Conservation (phyloP, 1,140 invertebrate genomes). For the Bombus waltoni region DNA sequence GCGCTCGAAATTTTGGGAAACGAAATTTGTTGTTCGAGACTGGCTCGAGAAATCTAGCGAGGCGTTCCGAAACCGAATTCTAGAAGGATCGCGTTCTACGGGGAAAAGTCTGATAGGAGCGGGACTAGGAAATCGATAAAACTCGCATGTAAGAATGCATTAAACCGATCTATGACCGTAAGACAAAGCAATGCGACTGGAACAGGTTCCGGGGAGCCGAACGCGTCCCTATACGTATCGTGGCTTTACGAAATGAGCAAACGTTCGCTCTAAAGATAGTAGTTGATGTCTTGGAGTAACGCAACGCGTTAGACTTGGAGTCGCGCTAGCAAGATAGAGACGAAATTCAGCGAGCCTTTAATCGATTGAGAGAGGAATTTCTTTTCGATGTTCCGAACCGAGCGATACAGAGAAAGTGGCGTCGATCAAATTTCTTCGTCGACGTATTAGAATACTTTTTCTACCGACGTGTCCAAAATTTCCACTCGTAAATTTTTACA, state of each 20-base stretch:
- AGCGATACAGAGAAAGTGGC: too few relatives aligned
- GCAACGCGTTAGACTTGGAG: slow-evolving; percentile 51
- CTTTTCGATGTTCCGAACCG: too few relatives aligned
- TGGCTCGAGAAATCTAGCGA: not conserved
- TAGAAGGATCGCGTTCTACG: slow-evolving; percentile 34
- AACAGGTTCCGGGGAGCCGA: slow-evolving; percentile 61
- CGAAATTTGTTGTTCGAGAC: too few relatives aligned
- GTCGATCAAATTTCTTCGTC: too few relatives aligned
- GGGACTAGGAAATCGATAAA: slow-evolving; percentile 56
- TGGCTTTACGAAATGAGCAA: slow-evolving; percentile 55
- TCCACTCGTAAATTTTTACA: too few relatives aligned
- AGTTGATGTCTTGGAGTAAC: slow-evolving; percentile 60
- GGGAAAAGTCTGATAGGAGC: slow-evolving; percentile 25
- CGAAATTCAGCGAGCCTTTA: not conserved
- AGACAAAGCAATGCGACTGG: slow-evolving; percentile 65
- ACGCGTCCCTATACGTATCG: slow-evolving; percentile 33
- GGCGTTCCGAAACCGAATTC: slow-evolving; percentile 31
- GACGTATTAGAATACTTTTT: too few relatives aligned
- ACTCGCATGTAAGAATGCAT: slow-evolving; percentile 65
- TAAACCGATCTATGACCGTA: slow-evolving; percentile 65
- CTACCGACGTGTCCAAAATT: too few relatives aligned
- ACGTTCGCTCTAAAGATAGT: slow-evolving; percentile 64
- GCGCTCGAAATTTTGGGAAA: too few relatives aligned
- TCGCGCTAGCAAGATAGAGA: slow-evolving; percentile 36
- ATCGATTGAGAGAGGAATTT: not conserved